phyloP scores from a whole-genome alignment of 1,140 invertebrate species.

The Akabosia matsudoensis region DNA sequence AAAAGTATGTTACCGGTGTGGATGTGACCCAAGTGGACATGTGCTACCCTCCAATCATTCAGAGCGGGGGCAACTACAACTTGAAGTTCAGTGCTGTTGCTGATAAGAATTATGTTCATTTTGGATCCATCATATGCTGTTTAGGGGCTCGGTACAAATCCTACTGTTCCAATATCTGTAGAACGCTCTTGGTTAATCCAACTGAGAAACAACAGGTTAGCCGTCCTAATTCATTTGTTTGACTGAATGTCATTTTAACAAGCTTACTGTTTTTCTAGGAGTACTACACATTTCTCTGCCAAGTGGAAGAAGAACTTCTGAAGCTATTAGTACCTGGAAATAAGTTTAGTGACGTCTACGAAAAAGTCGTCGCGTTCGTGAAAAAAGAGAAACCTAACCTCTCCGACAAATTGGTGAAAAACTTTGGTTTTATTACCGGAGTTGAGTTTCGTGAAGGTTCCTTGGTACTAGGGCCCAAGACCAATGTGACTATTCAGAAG shows the following conservation, averaged over 20 bases:
- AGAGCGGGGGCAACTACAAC: constrained; percentile 94
- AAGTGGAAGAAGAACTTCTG: constrained; percentile 87
- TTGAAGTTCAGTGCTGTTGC: constrained; percentile 93
- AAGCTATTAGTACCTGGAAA: constrained; percentile 76
- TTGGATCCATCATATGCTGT: constrained; percentile 93
- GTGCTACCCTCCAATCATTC: constrained; percentile 98
- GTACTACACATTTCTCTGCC: constrained; percentile 89
- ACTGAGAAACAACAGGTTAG: constrained; percentile 67
- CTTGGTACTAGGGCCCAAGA: constrained; percentile 87
- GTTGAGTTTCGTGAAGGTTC: constrained; percentile 97
- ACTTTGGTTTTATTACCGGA: constrained; percentile 93
- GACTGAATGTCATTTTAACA: constrained; percentile 39
- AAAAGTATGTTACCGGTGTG: constrained; percentile 88
- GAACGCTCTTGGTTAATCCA: constrained; percentile 96
- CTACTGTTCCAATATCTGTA: constrained; percentile 97
- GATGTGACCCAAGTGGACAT: constrained; percentile 87
- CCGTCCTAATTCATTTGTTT: constrained; percentile 12
- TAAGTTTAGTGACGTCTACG: constrained; percentile 86
- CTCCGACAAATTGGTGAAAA: constrained; percentile 89
- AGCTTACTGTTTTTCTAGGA: constrained; percentile 63
- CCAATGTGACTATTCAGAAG: constrained; percentile 73
- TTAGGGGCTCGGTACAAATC: constrained; percentile 92
- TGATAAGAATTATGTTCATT: constrained; percentile 91
- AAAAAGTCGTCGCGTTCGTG: constrained; percentile 73
- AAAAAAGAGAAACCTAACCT: constrained; percentile 84